phyloP scores from a whole-genome alignment of 35 echinoderm and acorn worm species.

The Anneissia japonica region DNA sequence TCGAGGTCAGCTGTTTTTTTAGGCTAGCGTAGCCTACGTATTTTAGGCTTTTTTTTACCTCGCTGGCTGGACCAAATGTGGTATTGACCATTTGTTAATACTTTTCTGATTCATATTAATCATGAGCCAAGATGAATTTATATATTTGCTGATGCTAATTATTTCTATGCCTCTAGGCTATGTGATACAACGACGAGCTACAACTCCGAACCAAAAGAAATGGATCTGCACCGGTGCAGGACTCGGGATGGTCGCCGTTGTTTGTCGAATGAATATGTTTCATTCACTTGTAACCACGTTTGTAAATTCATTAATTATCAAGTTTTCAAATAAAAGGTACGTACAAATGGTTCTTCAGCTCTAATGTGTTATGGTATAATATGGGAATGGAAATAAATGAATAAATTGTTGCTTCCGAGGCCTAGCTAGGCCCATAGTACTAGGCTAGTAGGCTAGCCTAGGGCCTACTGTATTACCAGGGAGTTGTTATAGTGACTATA shows the following conservation, averaged over 20 bases:
- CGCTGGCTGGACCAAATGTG: no score
- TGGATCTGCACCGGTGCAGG: constrained; percentile 55
- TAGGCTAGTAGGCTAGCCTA: background rate
- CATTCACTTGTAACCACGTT: constrained; percentile 63
- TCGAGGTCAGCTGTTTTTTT: no score
- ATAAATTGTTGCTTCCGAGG: constrained; percentile 14
- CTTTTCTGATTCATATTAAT: no score
- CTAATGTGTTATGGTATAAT: background rate
- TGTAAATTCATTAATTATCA: constrained; percentile 52
- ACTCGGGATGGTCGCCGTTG: constrained; percentile 31
- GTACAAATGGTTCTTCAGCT: background rate
- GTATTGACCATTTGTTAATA: no score
- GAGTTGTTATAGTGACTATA: background rate
- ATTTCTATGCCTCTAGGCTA: constrained; percentile 67
- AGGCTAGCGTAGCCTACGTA: no score
- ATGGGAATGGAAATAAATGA: background rate
- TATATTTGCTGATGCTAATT: constrained; percentile 74
- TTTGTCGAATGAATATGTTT: constrained; percentile 62
- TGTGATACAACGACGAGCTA: constrained; percentile 57
- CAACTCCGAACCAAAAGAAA: constrained; percentile 38
- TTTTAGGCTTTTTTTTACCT: no score
- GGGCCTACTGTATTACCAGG: background rate
- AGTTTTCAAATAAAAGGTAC: constrained; percentile 46
- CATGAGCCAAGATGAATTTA: constrained; percentile 46
- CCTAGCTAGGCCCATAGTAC: background rate